Evolutionary conservation across 2,888 invertebrate species (phyloP), one percentile per base, ranked within the genome.

Genomic region (Apeira syringaria): DNA sequence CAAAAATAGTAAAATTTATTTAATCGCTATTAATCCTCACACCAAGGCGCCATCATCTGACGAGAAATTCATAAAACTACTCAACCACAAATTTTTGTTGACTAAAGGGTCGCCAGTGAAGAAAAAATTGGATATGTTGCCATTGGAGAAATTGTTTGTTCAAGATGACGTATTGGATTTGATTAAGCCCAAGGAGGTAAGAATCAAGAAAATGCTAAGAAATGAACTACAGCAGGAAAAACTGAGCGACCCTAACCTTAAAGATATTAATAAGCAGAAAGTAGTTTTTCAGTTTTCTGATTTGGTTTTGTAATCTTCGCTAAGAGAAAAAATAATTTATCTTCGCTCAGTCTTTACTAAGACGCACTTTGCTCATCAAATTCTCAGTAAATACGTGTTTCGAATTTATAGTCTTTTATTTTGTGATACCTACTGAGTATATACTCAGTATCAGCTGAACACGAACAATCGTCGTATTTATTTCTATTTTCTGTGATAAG

Each of bases 251-350:
- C 7, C 20, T 20, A 7, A 7, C 2, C 7, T 6, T 13, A n/a
- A 27, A n/a, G 7, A 27, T 12, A 7, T 11, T 13, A 13, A 13
- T n/a, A 27, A 27, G 27, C 8, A 12, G 5, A 15, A 29, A 5
- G 5, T 9, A 9, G 29, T 24, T 24, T 24, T 18, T 3, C 6
- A 37, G 5, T 44, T 44, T 29, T 33, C 43, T 1, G 43, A 44
- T 37, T 33, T 44, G 33, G 43, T 44, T 9, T 3, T 43, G 28
- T 43, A 33, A 43, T 5, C 4, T n/a, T n/a, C n/a, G n/a, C n/a
- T n/a, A n/a, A n/a, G n/a, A n/a, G n/a, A n/a, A n/a, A n/a, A n/a
- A n/a, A n/a, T n/a, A n/a, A n/a, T n/a, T n/a, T n/a, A n/a, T n/a
- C n/a, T n/a, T n/a, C n/a, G n/a, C n/a, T n/a, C n/a, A n/a, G n/a